phyloP scores from a whole-genome alignment of 2,797 vertebrate species.

The Sciurus carolinensis region DNA sequence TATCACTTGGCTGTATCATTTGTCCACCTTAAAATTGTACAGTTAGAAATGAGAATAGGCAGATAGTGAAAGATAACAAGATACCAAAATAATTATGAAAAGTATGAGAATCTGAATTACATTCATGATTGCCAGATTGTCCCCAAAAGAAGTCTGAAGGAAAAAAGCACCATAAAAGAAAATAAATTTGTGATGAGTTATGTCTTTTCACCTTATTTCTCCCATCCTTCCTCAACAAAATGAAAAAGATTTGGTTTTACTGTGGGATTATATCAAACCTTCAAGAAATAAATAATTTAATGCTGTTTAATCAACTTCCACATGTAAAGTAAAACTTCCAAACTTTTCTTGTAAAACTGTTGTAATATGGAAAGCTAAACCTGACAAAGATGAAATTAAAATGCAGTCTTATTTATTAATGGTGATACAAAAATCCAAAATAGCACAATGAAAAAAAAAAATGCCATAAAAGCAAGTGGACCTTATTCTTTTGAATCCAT shows the following conservation, averaged over 20 bases:
- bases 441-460: background rate
- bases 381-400: background rate
- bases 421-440: background rate
- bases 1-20: background rate
- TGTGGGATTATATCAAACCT: background rate
- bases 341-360: background rate
- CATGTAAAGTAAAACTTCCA: background rate
- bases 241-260: slow-evolving; percentile 20
- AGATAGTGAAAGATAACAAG: background rate
- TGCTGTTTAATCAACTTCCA: background rate
- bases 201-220: background rate
- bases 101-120: slow-evolving; percentile 25
- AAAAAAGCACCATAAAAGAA: background rate
- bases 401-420: background rate
- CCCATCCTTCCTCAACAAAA: background rate
- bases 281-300: background rate
- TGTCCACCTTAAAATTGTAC: background rate
- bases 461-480: background rate
- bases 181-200: background rate
- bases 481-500: background rate
- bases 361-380: background rate
- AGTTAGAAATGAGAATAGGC: slow-evolving; percentile 12
- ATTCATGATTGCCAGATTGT: background rate
- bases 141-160: background rate
- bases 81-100: background rate